Conservation (phyloP, 2,888 invertebrate genomes). For the Chalcosyrphus nemorum region DNA sequence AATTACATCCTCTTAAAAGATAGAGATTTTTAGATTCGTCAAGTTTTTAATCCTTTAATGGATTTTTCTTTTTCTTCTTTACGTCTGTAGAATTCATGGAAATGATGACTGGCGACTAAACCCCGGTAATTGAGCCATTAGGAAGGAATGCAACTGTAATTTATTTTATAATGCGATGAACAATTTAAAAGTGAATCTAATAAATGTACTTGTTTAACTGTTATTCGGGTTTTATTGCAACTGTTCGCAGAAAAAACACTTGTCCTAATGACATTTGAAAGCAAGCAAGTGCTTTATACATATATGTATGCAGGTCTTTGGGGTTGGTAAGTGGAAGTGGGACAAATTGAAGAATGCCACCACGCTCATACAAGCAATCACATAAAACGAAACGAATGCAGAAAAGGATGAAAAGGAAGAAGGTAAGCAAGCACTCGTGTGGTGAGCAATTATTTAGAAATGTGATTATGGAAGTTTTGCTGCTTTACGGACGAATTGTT, state of each 20-base stretch:
- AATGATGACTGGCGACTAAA: slow-evolving; percentile 97
- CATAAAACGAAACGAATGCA: neutral
- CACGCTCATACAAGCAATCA: too few species aligned
- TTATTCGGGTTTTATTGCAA: slow-evolving; percentile 36
- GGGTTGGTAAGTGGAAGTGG: neutral
- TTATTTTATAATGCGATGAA: slow-evolving; percentile 38
- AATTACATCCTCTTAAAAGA: neutral
- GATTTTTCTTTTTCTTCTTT: slow-evolving; percentile 80
- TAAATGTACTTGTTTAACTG: slow-evolving; percentile 59
- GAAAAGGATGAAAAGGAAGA: neutral
- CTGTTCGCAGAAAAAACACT: neutral
- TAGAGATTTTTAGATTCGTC: neutral
- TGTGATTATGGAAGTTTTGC: neutral
- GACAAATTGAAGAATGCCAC: too few species aligned
- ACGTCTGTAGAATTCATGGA: slow-evolving; percentile 96
- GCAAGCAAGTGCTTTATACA: neutral
- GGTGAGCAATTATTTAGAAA: slow-evolving; percentile 17
- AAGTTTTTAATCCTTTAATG: slow-evolving; percentile 14
- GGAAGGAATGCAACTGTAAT: slow-evolving; percentile 53
- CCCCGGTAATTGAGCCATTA: neutral
- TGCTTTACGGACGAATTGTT: neutral
- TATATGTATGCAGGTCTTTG: too few species aligned
- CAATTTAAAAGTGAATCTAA: slow-evolving; percentile 59
- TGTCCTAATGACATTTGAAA: neutral
- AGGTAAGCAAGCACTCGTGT: neutral